Evolutionary conservation across 2,888 invertebrate species (phyloP).

Genomic region (Linnaemya vulpina): DNA sequence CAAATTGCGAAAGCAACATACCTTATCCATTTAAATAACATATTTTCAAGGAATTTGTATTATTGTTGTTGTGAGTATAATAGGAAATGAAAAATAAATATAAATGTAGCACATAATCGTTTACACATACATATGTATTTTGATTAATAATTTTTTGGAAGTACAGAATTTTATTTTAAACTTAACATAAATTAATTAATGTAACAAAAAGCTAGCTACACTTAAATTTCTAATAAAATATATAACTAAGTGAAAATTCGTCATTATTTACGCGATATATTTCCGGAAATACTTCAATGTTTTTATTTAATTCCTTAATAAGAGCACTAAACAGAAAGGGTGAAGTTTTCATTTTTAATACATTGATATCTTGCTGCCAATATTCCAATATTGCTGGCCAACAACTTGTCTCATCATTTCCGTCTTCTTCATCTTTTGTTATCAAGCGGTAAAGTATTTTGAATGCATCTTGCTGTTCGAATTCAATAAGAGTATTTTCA

Average conservation of each 20-base stretch:
- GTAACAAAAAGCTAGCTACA: not conserved
- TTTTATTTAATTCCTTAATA: slow-evolving; percentile 75
- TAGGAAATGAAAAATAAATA: slow-evolving; percentile 30
- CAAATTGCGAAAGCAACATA: not conserved
- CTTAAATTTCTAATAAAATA: slow-evolving; percentile 77
- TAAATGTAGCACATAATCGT: slow-evolving; percentile 16
- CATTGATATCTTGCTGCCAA: slow-evolving; percentile 76
- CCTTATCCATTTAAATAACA: not conserved
- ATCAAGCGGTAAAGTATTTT: slow-evolving; percentile 74
- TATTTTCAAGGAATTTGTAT: slow-evolving; percentile 33
- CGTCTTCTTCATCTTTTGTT: slow-evolving; percentile 47
- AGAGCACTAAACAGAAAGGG: slow-evolving; percentile 77
- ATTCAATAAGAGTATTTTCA: slow-evolving; percentile 31
- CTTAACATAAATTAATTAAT: not conserved
- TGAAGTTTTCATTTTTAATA: slow-evolving; percentile 77
- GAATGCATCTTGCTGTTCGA: slow-evolving; percentile 68
- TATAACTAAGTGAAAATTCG: slow-evolving; percentile 77
- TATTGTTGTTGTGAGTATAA: slow-evolving; percentile 24
- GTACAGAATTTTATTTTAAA: slow-evolving; percentile 9
- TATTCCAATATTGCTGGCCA: slow-evolving; percentile 70
- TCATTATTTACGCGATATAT: slow-evolving; percentile 76
- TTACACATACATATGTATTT: not conserved
- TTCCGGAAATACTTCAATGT: slow-evolving; percentile 77
- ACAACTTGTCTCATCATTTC: not conserved
- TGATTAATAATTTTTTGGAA: not conserved